Evolutionary conservation across 2,888 invertebrate species (phyloP).

Genomic region (Trichacis sp.): DNA sequence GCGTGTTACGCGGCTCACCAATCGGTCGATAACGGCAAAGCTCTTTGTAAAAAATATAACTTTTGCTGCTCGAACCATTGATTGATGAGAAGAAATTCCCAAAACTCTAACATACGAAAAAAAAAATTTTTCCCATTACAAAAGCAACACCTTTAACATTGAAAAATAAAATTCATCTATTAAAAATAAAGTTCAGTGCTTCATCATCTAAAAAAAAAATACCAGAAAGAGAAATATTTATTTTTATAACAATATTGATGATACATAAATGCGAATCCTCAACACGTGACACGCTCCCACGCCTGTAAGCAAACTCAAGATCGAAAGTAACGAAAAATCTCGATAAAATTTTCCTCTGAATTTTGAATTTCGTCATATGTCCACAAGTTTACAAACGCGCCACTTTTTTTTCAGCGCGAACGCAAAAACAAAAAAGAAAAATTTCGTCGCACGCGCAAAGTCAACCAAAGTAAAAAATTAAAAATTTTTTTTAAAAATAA

Average conservation of each 20-base stretch:
- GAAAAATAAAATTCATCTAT: too few relatives aligned
- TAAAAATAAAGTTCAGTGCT: too few relatives aligned
- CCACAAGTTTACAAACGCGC: constrained; percentile 50
- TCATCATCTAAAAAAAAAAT: too few relatives aligned
- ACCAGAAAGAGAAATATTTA: too few relatives aligned
- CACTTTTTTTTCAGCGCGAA: constrained; percentile 33
- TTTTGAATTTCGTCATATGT: constrained; percentile 68
- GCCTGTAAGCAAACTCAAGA: constrained; percentile 59
- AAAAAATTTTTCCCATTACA: too few relatives aligned
- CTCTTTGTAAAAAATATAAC: constrained; percentile 69
- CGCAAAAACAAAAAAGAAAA: constrained; percentile 43
- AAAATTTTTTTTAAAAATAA: too few relatives aligned
- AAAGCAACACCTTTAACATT: too few relatives aligned
- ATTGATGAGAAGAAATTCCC: constrained; percentile 49
- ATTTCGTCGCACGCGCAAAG: constrained; percentile 52
- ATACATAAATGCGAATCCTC: constrained; percentile 5
- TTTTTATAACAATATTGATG: too few relatives aligned
- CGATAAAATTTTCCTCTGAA: constrained; percentile 62
- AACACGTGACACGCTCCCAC: constrained; percentile 59
- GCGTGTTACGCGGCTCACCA: constrained; percentile 60
- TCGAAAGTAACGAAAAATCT: constrained; percentile 60
- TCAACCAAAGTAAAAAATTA: too few relatives aligned
- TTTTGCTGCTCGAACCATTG: constrained; percentile 65
- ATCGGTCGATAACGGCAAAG: constrained; percentile 65
- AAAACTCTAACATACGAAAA: too few relatives aligned